Evolutionary conservation across 2,888 invertebrate genomes (phyloP).

Genomic region (Tinea semifulvella): DNA sequence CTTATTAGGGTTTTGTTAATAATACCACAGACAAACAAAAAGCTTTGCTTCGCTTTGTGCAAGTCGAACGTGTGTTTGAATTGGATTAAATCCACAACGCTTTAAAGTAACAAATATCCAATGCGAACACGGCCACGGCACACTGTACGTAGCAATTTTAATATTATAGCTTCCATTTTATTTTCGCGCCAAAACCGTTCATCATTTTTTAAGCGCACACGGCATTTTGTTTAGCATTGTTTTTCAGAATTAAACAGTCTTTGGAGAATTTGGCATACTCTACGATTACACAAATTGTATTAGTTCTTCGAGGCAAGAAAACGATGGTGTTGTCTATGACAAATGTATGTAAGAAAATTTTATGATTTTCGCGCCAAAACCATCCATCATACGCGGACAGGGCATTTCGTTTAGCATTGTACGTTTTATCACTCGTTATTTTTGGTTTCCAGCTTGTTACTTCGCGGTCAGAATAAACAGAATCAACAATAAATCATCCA

Average conservation of each 20-base stretch:
- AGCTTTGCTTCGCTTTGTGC: no score
- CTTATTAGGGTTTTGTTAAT: no score
- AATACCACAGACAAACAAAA: no score
- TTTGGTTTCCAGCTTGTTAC: conserved; percentile 24
- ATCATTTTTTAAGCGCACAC: conserved; percentile 27
- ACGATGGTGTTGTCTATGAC: no score
- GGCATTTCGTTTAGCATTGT: conserved; percentile 26
- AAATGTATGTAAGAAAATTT: no score
- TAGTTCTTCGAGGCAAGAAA: no score
- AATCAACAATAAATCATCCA: conserved; percentile 33
- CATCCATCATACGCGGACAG: conserved; percentile 29
- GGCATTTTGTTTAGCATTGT: conserved; percentile 26
- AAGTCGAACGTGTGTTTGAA: no score
- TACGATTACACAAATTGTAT: no score
- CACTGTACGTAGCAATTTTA: conserved; percentile 27
- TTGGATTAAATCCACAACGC: no score
- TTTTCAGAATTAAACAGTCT: no score
- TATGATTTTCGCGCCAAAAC: conserved; percentile 32
- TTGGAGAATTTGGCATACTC: no score
- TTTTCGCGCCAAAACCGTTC: conserved; percentile 32
- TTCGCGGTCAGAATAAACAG: conserved; percentile 25
- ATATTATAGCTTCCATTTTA: conserved; percentile 34
- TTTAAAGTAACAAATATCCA: no score
- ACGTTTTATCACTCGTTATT: conserved; percentile 31
- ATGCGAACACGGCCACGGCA: conserved; percentile 26